These are phyloP conservation scores for Agonopterix heracliana DNA, from an alignment of 2,888 invertebrate species.

Conservation along the genomic window DNA sequence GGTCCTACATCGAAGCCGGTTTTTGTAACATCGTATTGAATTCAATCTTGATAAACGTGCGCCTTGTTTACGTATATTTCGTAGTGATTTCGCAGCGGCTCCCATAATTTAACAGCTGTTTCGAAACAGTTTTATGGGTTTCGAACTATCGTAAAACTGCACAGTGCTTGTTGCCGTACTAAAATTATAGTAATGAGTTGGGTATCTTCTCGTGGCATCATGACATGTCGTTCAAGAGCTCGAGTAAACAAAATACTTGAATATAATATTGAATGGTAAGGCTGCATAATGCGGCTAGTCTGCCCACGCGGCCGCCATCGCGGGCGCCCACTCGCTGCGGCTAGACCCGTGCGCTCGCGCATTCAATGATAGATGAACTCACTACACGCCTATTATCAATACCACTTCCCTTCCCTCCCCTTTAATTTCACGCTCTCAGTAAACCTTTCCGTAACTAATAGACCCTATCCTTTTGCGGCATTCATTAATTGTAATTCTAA, in stretches of 20 bases:
- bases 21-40: slow-evolving; percentile 55
- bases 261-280: slow-evolving; percentile 14
- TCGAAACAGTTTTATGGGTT: slow-evolving; percentile 12
- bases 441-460: slow-evolving; percentile 9
- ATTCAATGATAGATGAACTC: slow-evolving; percentile 23
- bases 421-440: slow-evolving; percentile 10
- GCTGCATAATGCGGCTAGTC: slow-evolving; percentile 21
- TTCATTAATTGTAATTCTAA: slow-evolving; percentile 2
- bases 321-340: slow-evolving; percentile 23
- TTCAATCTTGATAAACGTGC: slow-evolving; percentile 57
- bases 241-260: slow-evolving; percentile 15
- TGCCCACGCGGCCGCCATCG: slow-evolving; percentile 17
- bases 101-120: slow-evolving; percentile 21
- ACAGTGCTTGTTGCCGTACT: slow-evolving; percentile 1
- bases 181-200: background rate
- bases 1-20: slow-evolving; percentile 45
- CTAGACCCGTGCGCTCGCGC: slow-evolving; percentile 17
- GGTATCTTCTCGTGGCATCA: slow-evolving; percentile 1
- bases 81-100: slow-evolving; percentile 25
- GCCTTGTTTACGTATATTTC: slow-evolving; percentile 52
- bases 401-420: slow-evolving; percentile 15
- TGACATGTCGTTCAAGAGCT: slow-evolving; percentile 1
- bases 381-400: slow-evolving; percentile 22
- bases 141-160: slow-evolving; percentile 7
- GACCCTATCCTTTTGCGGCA: background rate